Conservation (phyloP, 2,797 vertebrate species). For the Cheirogaleus major region DNA sequence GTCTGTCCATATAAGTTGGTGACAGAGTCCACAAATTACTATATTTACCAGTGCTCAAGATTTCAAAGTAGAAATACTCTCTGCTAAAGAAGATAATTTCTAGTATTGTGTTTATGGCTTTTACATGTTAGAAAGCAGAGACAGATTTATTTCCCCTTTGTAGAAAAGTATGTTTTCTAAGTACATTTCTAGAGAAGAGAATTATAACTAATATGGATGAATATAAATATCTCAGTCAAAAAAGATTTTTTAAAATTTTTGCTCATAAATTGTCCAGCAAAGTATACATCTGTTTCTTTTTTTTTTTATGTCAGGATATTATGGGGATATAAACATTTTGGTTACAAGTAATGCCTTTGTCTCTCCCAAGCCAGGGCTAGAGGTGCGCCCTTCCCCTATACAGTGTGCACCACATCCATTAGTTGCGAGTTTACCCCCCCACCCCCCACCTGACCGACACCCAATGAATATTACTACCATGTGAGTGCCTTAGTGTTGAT, state of each 20-base stretch:
- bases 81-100: constrained; percentile 44
- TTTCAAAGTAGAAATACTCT: constrained; percentile 40
- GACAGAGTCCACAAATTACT: constrained; percentile 12
- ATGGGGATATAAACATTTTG: too few relatives aligned
- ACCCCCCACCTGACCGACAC: too few relatives aligned
- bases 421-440: too few relatives aligned
- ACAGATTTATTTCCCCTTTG: neutral
- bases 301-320: too few relatives aligned
- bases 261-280: neutral
- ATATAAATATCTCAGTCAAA: neutral
- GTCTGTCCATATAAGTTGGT: neutral
- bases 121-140: constrained; percentile 42
- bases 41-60: neutral
- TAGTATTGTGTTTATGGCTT: constrained; percentile 1
- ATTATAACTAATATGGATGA: neutral
- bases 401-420: too few relatives aligned
- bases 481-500: too few relatives aligned
- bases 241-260: constrained; percentile 36
- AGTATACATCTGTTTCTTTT: constrained; percentile 11
- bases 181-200: constrained; percentile 17
- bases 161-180: neutral
- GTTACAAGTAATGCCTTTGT: too few relatives aligned
- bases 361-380: too few relatives aligned
- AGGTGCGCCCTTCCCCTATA: too few relatives aligned
- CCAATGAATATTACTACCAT: too few relatives aligned